Conservation (phyloP, 2,113 vertebrate species). For the Silurus asotus region DNA sequence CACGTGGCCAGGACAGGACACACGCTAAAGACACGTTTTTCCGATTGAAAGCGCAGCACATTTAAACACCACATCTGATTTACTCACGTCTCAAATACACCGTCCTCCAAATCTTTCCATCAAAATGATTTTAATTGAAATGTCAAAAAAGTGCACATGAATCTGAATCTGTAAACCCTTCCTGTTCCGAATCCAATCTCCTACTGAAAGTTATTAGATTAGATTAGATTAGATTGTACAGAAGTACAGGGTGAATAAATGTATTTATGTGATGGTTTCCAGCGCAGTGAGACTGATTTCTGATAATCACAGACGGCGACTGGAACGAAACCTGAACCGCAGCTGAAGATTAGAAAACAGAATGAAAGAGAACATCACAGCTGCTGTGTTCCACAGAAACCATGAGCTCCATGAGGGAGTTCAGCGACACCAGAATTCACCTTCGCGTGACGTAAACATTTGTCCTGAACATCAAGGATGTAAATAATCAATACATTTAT, state of each 20-base stretch:
- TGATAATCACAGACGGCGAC: not conserved
- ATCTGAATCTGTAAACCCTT: too few relatives aligned
- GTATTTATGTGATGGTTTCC: not conserved
- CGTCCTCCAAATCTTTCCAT: too few relatives aligned
- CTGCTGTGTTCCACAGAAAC: not conserved
- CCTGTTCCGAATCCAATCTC: too few relatives aligned
- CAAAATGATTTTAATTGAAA: too few relatives aligned
- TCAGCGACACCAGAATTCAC: not conserved
- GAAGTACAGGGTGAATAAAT: not conserved
- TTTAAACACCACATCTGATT: too few relatives aligned
- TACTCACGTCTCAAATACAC: too few relatives aligned
- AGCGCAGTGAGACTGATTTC: not conserved
- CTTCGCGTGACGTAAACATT: not conserved
- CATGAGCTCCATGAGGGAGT: not conserved
- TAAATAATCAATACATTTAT: not conserved
- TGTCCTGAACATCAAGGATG: not conserved
- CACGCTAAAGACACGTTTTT: too few relatives aligned
- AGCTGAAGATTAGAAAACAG: not conserved
- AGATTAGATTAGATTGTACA: too few relatives aligned
- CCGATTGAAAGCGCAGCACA: too few relatives aligned
- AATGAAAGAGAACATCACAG: not conserved
- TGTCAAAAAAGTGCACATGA: too few relatives aligned
- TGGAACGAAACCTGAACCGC: not conserved
- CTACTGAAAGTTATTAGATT: too few relatives aligned
- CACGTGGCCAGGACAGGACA: too few relatives aligned